Percentiles rank a stretch among this genome's conserved stretches.
Conservation (phyloP, 2,888 invertebrate species). For the Drosophila fungiperda region DNA sequence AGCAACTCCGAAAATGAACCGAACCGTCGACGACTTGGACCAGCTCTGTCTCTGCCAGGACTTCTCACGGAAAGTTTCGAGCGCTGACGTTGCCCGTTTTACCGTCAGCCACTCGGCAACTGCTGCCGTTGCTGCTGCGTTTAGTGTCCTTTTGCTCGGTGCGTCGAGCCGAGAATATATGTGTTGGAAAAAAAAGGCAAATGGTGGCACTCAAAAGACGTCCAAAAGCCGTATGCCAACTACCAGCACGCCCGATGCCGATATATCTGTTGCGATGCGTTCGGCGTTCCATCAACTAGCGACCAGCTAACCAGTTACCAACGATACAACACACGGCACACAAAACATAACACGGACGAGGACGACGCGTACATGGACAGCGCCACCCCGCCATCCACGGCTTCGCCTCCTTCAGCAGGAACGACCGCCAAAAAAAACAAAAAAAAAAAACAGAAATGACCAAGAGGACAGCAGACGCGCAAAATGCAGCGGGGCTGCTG, state of each 20-base stretch:
- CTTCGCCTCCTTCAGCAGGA: conserved; percentile 21
- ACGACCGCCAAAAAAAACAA: conserved; percentile 64
- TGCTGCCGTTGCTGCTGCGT: conserved; percentile 44
- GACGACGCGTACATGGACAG: conserved; percentile 53
- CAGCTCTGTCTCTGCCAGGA: conserved; percentile 72
- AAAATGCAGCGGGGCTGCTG: conserved; percentile 64
- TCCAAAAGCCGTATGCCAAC: conserved; percentile 84
- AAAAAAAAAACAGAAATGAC: conserved; percentile 30
- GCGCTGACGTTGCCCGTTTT: conserved; percentile 44
- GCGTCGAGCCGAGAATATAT: conserved; percentile 82
- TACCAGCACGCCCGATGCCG: conserved; percentile 82
- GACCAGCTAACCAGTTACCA: conserved; percentile 51
- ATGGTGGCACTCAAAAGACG: conserved; percentile 84
- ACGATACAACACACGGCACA: conserved; percentile 45
- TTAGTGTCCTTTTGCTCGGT: conserved; percentile 70
- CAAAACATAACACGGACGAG: conserved; percentile 56
- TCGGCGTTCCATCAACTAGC: conserved; percentile 82
- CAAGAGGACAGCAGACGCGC: conserved; percentile 63
- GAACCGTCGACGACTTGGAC: conserved; percentile 80
- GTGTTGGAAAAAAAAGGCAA: conserved; percentile 75
- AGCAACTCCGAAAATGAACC: conserved; percentile 80
- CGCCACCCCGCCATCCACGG: conserved; percentile 1
- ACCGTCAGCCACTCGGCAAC: conserved; percentile 53
- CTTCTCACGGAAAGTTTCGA: conserved; percentile 50
- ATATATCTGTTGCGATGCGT: conserved; percentile 80